Percentiles rank a stretch among this genome's conserved stretches.
These are phyloP conservation scores for Triops cancriformis DNA, from an alignment of 1,140 invertebrate species.

Conservation along the genomic window DNA sequence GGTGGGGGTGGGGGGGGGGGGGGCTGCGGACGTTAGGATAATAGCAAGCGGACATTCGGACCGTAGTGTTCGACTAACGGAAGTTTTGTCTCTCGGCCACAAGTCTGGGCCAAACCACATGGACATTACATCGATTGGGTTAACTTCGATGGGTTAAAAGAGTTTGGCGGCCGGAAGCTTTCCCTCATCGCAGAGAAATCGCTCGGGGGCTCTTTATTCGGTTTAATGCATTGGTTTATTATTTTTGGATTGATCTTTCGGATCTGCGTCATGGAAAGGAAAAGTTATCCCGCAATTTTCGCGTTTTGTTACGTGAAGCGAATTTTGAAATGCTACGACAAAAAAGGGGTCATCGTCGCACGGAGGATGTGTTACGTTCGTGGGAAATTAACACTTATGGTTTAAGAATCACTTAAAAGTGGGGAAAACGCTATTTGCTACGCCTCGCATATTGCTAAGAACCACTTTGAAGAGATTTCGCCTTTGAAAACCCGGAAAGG, in stretches of 20 bases:
- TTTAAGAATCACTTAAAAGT: no score
- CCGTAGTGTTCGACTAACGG: constrained; percentile 2
- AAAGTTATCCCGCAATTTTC: neutral
- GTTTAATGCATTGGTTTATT: no score
- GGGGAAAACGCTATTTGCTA: neutral
- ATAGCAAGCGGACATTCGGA: neutral
- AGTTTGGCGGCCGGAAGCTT: no score
- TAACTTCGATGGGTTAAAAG: neutral
- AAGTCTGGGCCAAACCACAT: constrained; percentile 4
- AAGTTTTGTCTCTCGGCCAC: neutral
- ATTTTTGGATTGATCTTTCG: no score
- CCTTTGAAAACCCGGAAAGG: neutral
- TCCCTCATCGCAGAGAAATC: no score
- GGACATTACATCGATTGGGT: neutral
- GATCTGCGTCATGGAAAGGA: neutral
- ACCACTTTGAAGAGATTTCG: neutral
- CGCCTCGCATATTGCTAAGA: neutral
- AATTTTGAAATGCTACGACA: no score
- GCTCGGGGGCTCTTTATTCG: no score
- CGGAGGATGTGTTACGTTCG: no score
- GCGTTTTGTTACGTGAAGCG: no score
- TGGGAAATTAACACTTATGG: no score
- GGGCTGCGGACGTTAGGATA: neutral
- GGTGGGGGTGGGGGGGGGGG: no score
- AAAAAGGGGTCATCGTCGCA: no score